Conservation (phyloP, 1,140 invertebrate genomes). For the Caenorhabditis remanei region DNA sequence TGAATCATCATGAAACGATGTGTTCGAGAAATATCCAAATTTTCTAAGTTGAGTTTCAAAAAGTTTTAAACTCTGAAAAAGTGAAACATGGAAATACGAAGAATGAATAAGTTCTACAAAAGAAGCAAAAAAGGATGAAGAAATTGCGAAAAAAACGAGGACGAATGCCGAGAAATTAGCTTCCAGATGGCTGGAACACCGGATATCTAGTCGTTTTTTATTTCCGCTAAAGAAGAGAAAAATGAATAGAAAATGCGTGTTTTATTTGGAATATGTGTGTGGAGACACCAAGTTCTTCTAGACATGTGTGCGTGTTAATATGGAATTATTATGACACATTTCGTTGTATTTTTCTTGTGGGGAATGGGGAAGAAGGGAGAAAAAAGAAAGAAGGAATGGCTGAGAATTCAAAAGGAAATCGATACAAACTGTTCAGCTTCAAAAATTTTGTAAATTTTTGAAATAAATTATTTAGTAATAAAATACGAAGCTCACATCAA, state of each 20-base stretch:
- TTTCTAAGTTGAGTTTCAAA: too few relatives aligned
- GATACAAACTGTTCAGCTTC: too few relatives aligned
- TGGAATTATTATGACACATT: conserved; percentile 19
- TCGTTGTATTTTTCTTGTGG: too few relatives aligned
- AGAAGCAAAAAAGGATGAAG: not conserved
- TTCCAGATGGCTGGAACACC: conserved; percentile 48
- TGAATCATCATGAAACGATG: too few relatives aligned
- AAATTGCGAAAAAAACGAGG: not conserved
- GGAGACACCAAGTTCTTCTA: not conserved
- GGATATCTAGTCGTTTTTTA: conserved; percentile 26
- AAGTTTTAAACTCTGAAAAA: too few relatives aligned
- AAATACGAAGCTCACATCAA: too few relatives aligned
- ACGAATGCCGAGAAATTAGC: not conserved
- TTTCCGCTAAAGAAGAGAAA: not conserved
- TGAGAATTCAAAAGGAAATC: too few relatives aligned
- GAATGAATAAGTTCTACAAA: not conserved
- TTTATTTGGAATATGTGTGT: too few relatives aligned
- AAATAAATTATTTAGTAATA: too few relatives aligned
- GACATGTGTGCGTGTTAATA: conserved; percentile 5
- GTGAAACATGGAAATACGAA: too few relatives aligned
- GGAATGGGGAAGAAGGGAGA: not conserved
- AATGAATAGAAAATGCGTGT: not conserved
- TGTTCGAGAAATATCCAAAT: too few relatives aligned
- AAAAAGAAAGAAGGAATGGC: not conserved
- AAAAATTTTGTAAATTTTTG: too few relatives aligned